Evolutionary conservation across 2,113 vertebrate genomes (phyloP).

Genomic region (Ictalurus furcatus): DNA sequence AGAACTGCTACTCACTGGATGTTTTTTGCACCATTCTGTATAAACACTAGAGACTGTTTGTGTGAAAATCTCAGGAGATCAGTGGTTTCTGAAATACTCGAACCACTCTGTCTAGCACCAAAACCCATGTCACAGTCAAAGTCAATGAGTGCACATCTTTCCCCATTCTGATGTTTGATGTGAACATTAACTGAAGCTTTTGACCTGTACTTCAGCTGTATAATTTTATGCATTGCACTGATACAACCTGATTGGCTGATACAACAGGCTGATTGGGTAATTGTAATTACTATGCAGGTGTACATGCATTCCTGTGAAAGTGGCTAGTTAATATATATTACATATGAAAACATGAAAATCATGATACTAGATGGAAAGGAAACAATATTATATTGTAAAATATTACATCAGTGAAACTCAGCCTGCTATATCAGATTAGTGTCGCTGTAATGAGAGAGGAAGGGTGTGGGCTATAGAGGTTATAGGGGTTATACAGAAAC

Average conservation of each 20-base stretch:
- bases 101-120: background rate
- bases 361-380: background rate
- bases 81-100: background rate
- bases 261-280: background rate
- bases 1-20: background rate
- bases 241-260: background rate
- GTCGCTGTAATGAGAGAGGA: background rate
- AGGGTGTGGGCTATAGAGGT: background rate
- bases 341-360: background rate
- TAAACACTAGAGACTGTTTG: background rate
- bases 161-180: background rate
- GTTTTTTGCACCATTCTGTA: background rate
- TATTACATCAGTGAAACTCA: slow-evolving; percentile 3
- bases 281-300: background rate
- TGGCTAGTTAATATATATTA: background rate
- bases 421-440: background rate
- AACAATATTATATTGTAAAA: background rate
- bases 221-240: background rate
- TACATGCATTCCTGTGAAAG: background rate
- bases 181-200: background rate
- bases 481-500: slow-evolving; percentile 2
- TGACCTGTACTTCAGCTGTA: background rate
- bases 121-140: background rate
- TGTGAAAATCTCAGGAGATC: background rate
- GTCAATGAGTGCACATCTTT: background rate